Base-by-base conservation (phyloP, 1,140 invertebrate genomes). In the Megathymus violae region DNA sequence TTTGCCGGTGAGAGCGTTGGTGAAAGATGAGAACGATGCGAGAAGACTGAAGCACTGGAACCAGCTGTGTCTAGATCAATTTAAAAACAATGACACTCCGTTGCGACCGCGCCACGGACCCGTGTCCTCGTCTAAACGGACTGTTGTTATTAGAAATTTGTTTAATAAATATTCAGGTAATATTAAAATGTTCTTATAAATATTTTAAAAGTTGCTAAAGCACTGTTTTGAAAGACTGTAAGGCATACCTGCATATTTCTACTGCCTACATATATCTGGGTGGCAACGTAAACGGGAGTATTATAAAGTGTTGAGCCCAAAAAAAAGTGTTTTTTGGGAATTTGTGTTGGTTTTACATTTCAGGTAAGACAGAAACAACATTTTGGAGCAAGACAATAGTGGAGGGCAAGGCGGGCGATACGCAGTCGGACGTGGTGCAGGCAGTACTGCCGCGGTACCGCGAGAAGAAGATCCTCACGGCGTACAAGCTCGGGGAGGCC, bases 41-140 rank as follows among this genome's bases (percentile, higher is more conserved):
- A 76, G 66, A 1, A 82, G 76, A 40, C 48, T 90, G 4, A 75
- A 56, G 38, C 77, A 70, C 38, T 90, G 88, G 88, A 90, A 90
- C 40, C 81, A 86, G 66, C 56, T 83, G 4, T 90, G 87, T 38
- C 50, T 88, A 25, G 77, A 87, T 27, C 76, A 86, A 54, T 83
- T 86, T 13, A 83, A 76, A 52, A 60, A 74, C 9, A 59, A 69
- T 46, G 78, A 85, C 9, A 74, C 46, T 5, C 44, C 74, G 0
- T 61, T 87, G n/a, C 71, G 71, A 41, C 74, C 78, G 0, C 74
- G 85, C 14, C 62, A 54, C 9, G 72, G 78, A 0, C 70, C 73
- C 4, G 76, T 75, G 4, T 65, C 78, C 13, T 60, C 74, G n/a
- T 88, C 87, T n/a, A 69, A 68, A 16, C 71, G 83, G 52, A 78